Conservation (phyloP, 2,113 vertebrate species). For the Nothobranchius furzeri region DNA sequence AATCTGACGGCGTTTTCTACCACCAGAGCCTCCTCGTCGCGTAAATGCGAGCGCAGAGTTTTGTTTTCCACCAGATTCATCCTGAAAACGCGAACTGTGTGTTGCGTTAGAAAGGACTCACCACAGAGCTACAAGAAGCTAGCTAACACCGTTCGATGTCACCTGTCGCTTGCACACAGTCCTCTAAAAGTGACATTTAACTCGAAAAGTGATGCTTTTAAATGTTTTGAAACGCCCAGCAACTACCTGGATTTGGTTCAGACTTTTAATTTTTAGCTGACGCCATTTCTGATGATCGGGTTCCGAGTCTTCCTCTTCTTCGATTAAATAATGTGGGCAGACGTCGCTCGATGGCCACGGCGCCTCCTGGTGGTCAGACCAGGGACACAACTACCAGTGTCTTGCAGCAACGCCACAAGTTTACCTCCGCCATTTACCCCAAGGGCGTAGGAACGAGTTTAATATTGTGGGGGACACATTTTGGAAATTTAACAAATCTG, state of each 20-base stretch:
- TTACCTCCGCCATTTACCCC: too few species aligned
- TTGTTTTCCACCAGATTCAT: slow-evolving; percentile 52
- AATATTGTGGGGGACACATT: too few species aligned
- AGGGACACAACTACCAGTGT: too few species aligned
- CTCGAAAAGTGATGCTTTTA: rapidly evolving
- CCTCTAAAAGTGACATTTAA: not conserved
- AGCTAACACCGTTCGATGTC: not conserved
- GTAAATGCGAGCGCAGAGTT: slow-evolving; percentile 35
- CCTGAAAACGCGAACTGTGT: not conserved
- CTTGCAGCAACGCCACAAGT: too few species aligned
- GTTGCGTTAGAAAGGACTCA: not conserved
- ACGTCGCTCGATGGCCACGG: not conserved
- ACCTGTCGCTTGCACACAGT: not conserved
- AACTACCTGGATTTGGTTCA: not conserved
- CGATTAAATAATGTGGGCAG: not conserved
- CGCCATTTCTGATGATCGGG: not conserved
- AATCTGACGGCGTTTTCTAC: slow-evolving; percentile 68
- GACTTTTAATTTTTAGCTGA: not conserved
- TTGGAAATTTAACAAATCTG: too few species aligned
- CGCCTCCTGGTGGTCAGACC: slow-evolving; percentile 1
- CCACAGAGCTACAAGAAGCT: not conserved
- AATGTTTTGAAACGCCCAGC: rapidly evolving
- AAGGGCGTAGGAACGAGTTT: too few species aligned
- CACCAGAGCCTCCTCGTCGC: slow-evolving; percentile 62
- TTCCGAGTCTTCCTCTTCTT: slow-evolving; percentile 22